phyloP scores from a whole-genome alignment of 2,888 invertebrate genomes.

The Julus scandinavius region DNA sequence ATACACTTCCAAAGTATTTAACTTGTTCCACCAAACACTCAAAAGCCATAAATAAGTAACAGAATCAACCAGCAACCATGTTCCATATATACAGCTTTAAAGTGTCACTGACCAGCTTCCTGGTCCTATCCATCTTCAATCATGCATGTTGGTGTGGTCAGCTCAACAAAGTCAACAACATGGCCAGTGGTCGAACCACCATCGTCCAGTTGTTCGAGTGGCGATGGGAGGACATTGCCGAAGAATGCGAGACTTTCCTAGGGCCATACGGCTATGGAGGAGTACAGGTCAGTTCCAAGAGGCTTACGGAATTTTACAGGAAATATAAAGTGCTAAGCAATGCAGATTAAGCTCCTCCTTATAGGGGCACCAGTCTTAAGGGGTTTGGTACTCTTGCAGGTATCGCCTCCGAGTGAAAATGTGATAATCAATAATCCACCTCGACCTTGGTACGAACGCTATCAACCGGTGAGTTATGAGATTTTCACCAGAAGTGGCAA shows the following conservation, averaged over 20 bases:
- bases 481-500: conserved; percentile 65
- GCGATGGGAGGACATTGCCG: conserved; percentile 83
- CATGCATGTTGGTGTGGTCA: neutral
- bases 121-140: neutral
- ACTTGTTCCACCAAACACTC: no score
- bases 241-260: conserved; percentile 81
- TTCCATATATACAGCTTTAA: no score
- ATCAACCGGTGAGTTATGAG: conserved; percentile 67
- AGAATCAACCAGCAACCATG: no score
- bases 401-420: conserved; percentile 82
- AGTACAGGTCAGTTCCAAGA: conserved; percentile 70
- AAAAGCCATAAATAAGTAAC: no score
- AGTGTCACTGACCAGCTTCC: neutral
- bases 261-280: conserved; percentile 79
- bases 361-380: no score
- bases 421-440: conserved; percentile 67
- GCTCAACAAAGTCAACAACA: conserved; percentile 52
- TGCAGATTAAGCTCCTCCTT: no score
- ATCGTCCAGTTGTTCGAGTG: conserved; percentile 75
- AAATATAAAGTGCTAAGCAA: no score
- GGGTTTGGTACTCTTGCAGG: conserved; percentile 69
- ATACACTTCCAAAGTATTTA: no score
- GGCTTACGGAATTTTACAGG: no score
- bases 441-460: conserved; percentile 66
- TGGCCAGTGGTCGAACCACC: conserved; percentile 60